Conservation (phyloP, 2,113 vertebrate species). For the Amblyopsis rosae region DNA sequence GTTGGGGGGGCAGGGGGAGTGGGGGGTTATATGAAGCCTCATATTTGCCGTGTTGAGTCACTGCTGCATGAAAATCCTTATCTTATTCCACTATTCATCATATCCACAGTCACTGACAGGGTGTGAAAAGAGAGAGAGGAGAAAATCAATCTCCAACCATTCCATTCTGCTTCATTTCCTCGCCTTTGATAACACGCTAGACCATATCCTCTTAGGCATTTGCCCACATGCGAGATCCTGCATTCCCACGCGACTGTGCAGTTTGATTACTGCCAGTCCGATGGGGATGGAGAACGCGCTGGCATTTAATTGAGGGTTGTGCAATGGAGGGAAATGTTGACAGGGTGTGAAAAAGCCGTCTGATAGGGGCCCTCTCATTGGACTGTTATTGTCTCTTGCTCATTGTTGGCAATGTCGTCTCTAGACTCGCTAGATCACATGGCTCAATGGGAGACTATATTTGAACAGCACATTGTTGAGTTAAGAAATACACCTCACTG, state of each 20-base stretch:
- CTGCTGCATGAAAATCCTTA: conserved; percentile 47
- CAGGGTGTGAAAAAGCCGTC: conserved; percentile 20
- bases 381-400: conserved; percentile 43
- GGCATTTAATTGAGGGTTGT: conserved; percentile 42
- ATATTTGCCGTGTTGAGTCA: conserved; percentile 48
- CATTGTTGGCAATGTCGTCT: conserved; percentile 55
- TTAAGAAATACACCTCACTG: too few relatives aligned
- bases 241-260: conserved; percentile 39
- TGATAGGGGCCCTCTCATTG: conserved; percentile 34
- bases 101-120: conserved; percentile 33
- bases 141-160: conserved; percentile 38
- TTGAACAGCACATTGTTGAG: not conserved
- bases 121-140: conserved; percentile 15
- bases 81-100: conserved; percentile 50
- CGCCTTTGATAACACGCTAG: conserved; percentile 34
- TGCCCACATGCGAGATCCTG: conserved; percentile 15
- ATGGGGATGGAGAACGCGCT: conserved; percentile 31
- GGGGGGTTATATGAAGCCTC: conserved; percentile 34
- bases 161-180: conserved; percentile 45
- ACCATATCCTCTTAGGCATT: conserved; percentile 35
- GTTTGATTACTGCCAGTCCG: conserved; percentile 33
- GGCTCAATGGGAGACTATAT: not conserved
- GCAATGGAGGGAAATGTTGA: conserved; percentile 37
- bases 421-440: conserved; percentile 34
- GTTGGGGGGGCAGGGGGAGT: conserved; percentile 7